Conservation (phyloP, 2,888 invertebrate species). For the Esperia sulphurella region DNA sequence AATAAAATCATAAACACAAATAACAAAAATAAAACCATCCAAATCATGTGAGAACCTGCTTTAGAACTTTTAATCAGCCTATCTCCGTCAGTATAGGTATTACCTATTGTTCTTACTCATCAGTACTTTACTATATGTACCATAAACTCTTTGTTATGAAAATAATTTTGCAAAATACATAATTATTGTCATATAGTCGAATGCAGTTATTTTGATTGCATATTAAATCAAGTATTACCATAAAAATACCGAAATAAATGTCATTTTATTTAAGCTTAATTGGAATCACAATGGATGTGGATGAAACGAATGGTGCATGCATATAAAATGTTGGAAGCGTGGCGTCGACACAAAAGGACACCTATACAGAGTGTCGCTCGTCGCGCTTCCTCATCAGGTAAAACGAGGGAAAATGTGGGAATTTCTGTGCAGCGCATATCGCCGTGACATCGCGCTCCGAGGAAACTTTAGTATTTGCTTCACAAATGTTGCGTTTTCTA, state of each 20-base stretch:
- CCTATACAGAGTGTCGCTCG: conserved; percentile 9
- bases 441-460: neutral
- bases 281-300: conserved; percentile 21
- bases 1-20: too few relatives aligned
- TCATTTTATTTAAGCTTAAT: conserved; percentile 10
- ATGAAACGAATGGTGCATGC: conserved; percentile 28
- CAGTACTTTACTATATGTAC: too few relatives aligned
- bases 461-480: neutral
- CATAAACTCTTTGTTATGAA: too few relatives aligned
- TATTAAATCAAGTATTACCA: conserved; percentile 1
- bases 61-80: too few relatives aligned
- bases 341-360: conserved; percentile 30
- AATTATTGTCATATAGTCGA: neutral
- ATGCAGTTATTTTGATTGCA: conserved; percentile 4
- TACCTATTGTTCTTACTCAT: too few relatives aligned
- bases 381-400: conserved; percentile 23
- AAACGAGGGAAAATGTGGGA: conserved; percentile 11
- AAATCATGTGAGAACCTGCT: too few relatives aligned
- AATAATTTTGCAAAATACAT: too few relatives aligned
- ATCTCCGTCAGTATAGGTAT: too few relatives aligned
- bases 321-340: conserved; percentile 26
- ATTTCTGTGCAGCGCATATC: neutral
- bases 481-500: neutral
- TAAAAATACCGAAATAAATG: conserved; percentile 1
- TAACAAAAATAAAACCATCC: too few relatives aligned